Evolutionary conservation across 2,113 vertebrate species (phyloP), one percentile per base, ranked within the genome.

Genomic region (Paralichthys olivaceus): DNA sequence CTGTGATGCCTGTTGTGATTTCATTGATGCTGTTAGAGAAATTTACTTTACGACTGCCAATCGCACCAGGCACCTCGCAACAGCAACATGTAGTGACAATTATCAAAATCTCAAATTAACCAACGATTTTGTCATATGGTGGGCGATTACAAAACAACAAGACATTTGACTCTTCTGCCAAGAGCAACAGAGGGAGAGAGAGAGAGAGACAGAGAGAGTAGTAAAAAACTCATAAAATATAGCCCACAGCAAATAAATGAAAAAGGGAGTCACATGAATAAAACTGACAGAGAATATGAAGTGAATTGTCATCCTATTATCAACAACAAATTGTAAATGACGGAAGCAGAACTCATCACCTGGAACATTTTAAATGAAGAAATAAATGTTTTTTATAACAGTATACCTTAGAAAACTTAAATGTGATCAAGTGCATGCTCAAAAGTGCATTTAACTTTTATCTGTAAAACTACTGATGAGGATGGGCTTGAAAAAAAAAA

Each of bases 41-140:
- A 72, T 63, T 47, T 1, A 67, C 68, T 51, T 80, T 28, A 68
- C n/a, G 47, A 58, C 69, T 80, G 79, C 83, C 79, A 80, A 68
- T 47, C 5, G 40, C 22, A 65, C 40, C 69, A 73, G 53, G 55
- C 56, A 53, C 45, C 25, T 20, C 40, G 28, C 40, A 77, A 69
- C 25, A 60, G 58, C 47, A 76, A 74, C 68, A 65, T 67, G 55
- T 60, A 49, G 64, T 45, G 66, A 67, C 76, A 65, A 72, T 83
- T 65, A 84, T 49, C 55, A 69, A 34, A 59, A 58, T 72, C 66
- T 73, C 23, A 66, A 80, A 80, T 80, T 58, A 82, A 75, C 70
- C 80, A 82, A 72, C 37, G 56, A 59, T 29, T 60, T 51, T 79
- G 72, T 76, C 59, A 59, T 71, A 74, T 64, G 58, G 62, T 1